Evolutionary conservation across 2,888 invertebrate genomes (phyloP).

Genomic region (Drosophila pseudotalamancana): DNA sequence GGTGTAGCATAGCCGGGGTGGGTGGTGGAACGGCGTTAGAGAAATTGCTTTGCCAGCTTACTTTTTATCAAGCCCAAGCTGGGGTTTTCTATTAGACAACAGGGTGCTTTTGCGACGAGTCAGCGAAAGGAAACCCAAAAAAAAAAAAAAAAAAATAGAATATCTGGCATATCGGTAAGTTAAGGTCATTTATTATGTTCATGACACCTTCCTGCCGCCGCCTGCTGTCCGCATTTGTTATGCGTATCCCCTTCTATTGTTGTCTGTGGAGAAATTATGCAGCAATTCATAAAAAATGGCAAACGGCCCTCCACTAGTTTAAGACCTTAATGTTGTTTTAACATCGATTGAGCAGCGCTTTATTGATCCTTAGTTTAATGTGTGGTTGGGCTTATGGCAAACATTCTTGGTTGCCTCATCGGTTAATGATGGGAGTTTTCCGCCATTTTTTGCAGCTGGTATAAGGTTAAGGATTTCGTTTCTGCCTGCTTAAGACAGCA

Average conservation of each 20-base stretch:
- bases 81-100: slow-evolving; percentile 73
- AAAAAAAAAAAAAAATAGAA: slow-evolving; percentile 29
- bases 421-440: slow-evolving; percentile 34
- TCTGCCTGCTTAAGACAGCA: slow-evolving; percentile 2
- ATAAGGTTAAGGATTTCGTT: slow-evolving; percentile 4
- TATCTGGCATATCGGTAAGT: slow-evolving; percentile 71
- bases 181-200: slow-evolving; percentile 74
- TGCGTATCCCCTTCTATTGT: slow-evolving; percentile 38
- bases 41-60: slow-evolving; percentile 50
- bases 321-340: slow-evolving; percentile 46
- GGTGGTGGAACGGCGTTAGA: slow-evolving; percentile 27
- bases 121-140: slow-evolving; percentile 51
- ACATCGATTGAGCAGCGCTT: slow-evolving; percentile 51
- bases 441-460: slow-evolving; percentile 10
- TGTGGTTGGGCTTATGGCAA: slow-evolving; percentile 38
- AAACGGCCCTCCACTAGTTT: slow-evolving; percentile 35
- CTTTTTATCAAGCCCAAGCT: slow-evolving; percentile 36
- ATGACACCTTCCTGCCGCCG: slow-evolving; percentile 65
- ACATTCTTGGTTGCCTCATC: slow-evolving; percentile 19
- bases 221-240: slow-evolving; percentile 66
- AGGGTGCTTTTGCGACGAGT: slow-evolving; percentile 63
- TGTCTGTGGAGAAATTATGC: slow-evolving; percentile 70
- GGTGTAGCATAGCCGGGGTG: slow-evolving; percentile 24
- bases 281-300: slow-evolving; percentile 73
- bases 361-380: slow-evolving; percentile 56